A percentile compares a stretch with the other conserved stretches of the same genome.
Evolutionary conservation across 2,888 invertebrate species (phyloP).

Genomic region (Laspeyria flexula): DNA sequence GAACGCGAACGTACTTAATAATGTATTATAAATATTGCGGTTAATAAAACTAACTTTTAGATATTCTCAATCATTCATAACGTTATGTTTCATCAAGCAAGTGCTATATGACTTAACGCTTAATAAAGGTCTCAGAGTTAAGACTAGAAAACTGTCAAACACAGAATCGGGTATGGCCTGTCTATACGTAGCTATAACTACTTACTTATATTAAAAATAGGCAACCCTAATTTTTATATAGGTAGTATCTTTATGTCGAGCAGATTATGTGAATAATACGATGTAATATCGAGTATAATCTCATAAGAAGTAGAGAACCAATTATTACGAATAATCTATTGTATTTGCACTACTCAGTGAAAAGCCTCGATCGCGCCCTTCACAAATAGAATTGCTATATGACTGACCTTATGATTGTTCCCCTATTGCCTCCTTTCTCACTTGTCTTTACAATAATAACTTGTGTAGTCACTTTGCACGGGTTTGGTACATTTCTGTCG

Average conservation of each 20-base stretch:
- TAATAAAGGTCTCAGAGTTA: constrained; percentile 7
- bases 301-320: neutral
- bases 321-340: constrained; percentile 13
- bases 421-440: constrained; percentile 39
- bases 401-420: constrained; percentile 61
- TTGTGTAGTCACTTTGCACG: constrained; percentile 72
- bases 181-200: constrained; percentile 2
- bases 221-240: neutral
- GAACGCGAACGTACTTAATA: neutral
- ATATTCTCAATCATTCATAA: neutral
- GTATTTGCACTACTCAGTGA: constrained; percentile 24
- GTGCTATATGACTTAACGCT: neutral
- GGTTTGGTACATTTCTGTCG: constrained; percentile 80
- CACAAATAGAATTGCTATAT: constrained; percentile 9
- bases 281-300: neutral
- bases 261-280: neutral
- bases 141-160: constrained; percentile 40
- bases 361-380: constrained; percentile 23
- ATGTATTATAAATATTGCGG: neutral
- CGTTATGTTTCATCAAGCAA: neutral
- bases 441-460: constrained; percentile 50
- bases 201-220: neutral
- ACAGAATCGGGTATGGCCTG: constrained; percentile 7
- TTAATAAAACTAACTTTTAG: too few species aligned
- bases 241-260: neutral